These are phyloP conservation scores for Leptinotarsa juncta DNA, from an alignment of 2,888 invertebrate species.

Conservation along the genomic window DNA sequence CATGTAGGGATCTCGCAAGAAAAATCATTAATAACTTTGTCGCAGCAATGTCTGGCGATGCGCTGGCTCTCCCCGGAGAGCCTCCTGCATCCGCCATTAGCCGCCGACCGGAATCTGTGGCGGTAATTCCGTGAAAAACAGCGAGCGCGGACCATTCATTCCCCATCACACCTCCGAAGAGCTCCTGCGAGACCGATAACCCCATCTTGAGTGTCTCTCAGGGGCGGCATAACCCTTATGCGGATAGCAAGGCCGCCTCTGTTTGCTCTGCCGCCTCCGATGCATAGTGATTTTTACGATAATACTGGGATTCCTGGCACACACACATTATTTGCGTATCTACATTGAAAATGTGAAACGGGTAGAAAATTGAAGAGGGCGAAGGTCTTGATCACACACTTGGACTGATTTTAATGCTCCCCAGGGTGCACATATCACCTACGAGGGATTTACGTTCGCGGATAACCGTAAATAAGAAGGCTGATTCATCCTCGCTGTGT, in stretches of 20 bases:
- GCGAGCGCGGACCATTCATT: conserved; percentile 60
- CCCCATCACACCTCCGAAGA: conserved; percentile 64
- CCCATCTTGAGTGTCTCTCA: conserved; percentile 68
- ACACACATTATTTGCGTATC: conserved; percentile 58
- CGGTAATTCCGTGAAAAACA: conserved; percentile 61
- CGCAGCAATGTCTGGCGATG: conserved; percentile 69
- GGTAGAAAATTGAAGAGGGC: conserved; percentile 58
- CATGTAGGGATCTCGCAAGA: background rate
- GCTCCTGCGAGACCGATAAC: conserved; percentile 71
- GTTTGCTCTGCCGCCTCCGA: conserved; percentile 61
- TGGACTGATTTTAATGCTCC: conserved; percentile 56
- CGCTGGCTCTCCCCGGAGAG: conserved; percentile 58
- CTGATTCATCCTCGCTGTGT: background rate
- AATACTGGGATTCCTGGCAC: conserved; percentile 60
- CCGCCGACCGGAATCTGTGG: conserved; percentile 60
- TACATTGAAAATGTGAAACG: conserved; percentile 54
- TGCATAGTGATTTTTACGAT: conserved; percentile 69
- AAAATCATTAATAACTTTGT: conserved; percentile 54
- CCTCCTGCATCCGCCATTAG: conserved; percentile 71
- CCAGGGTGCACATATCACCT: conserved; percentile 58
- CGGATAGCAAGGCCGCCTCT: conserved; percentile 21
- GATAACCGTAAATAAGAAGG: conserved; percentile 56
- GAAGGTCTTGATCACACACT: conserved; percentile 39
- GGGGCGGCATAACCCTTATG: conserved; percentile 52
- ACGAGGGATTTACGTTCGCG: conserved; percentile 27